A percentile compares a stretch with the other conserved stretches of the same genome.
Conservation (phyloP, 2,113 vertebrate genomes). For the Spheniscus mendiculus region DNA sequence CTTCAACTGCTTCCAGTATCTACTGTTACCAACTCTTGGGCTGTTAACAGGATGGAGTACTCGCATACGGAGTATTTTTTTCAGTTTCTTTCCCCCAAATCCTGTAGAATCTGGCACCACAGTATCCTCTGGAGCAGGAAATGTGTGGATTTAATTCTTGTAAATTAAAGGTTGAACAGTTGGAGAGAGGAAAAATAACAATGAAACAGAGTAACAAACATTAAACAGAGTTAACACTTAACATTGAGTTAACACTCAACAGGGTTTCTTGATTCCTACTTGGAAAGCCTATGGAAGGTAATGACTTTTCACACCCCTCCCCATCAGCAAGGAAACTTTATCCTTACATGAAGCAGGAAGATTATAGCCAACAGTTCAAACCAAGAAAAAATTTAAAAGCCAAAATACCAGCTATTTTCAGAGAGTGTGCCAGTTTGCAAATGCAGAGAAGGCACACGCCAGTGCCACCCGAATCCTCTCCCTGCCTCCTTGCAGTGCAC, state of each 20-base stretch:
- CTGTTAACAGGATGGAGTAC: not conserved
- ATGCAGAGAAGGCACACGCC: accelerated
- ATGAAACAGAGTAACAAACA: not conserved
- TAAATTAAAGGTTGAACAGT: not conserved
- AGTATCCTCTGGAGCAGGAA: not conserved
- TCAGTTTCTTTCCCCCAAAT: not conserved
- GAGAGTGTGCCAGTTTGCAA: not conserved
- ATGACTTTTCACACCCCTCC: accelerated
- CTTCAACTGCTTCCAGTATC: not conserved
- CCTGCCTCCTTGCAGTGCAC: not conserved
- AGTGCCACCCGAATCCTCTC: not conserved
- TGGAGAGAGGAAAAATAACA: not conserved
- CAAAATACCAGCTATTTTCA: not conserved
- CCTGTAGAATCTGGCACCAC: not conserved
- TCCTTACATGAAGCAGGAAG: not conserved
- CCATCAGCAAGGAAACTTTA: not conserved
- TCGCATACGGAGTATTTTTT: accelerated
- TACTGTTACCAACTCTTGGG: not conserved
- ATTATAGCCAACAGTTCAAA: not conserved
- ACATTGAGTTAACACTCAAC: not conserved
- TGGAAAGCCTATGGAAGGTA: not conserved
- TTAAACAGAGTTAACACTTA: not conserved
- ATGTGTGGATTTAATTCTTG: not conserved
- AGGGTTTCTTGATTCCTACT: not conserved
- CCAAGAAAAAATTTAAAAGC: not conserved